Base-by-base conservation (phyloP, 2,888 invertebrate species). In the Cylindroiulus punctatus region DNA sequence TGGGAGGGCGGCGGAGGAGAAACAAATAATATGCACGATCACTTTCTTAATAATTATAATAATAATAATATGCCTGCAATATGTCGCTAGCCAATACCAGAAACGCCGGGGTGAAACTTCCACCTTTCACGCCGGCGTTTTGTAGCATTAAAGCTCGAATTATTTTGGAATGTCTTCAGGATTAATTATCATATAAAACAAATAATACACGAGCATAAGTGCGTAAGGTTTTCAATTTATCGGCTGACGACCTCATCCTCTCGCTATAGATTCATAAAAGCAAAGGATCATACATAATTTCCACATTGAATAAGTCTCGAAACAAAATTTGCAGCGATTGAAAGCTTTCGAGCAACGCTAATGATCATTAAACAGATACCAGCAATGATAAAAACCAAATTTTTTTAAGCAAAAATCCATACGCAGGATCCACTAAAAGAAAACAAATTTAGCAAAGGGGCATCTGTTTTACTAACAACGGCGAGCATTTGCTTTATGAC, bases 81-180 rank as follows among this genome's bases (percentile, higher is more conserved):
- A 30, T 26, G 30, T 30, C 76, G 76, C 76, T 76, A 76, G 76
- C 76, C 76, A 76, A 76, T 30, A 30, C 76, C 76, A 30, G 14
- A 8, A 76, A 76, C 76, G 26, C 76, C 17, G 12, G 30, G 22
- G 65, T 26, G 7, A 26, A 65, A 26, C 26, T 65, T 26, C 19
- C 76, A 14, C 12, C 14, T 76, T 76, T 76, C 7, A 14, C 30
- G 76, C 30, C 12, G 30, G 30, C 12, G 14, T 76, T 30, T 4
- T 3, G 30, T 30, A 3, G 26, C 26, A 76, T 76, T 30, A 1
- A 36, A 30, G 14, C 76, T 76, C 30, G 76, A 14, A 76, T 76
- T 76, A 76, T 76, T 76, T 76, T 76, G 76, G 76, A 76, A 76
- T 76, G 76, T 76, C 12, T 76, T 76, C 26, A 76, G 76, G 76